phyloP scores from a whole-genome alignment of 2,797 vertebrate species.

The Chrosomus eos region DNA sequence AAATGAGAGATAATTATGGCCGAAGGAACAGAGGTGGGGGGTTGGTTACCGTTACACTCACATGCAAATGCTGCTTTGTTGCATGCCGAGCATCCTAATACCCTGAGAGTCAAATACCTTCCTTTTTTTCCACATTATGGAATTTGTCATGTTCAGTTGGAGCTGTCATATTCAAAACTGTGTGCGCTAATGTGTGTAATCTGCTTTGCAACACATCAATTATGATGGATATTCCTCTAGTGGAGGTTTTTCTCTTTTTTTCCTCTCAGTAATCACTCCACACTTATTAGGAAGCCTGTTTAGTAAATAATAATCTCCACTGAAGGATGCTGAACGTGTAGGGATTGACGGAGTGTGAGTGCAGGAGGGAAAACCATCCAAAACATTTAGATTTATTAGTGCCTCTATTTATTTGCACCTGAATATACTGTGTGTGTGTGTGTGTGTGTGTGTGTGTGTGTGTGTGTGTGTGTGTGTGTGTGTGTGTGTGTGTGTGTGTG shows the following conservation, averaged over 20 bases:
- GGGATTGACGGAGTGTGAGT: constrained; percentile 62
- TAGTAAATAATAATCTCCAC: constrained; percentile 85
- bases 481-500: background rate
- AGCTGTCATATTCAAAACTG: constrained; percentile 84
- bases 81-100: constrained; percentile 73
- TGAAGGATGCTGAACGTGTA: constrained; percentile 68
- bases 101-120: constrained; percentile 70
- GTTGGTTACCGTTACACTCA: constrained; percentile 35
- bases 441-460: background rate
- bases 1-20: constrained; percentile 73
- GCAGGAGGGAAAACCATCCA: constrained; percentile 9
- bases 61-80: constrained; percentile 75
- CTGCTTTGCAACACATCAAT: constrained; percentile 89
- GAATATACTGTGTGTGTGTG: background rate
- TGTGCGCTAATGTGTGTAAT: constrained; percentile 88
- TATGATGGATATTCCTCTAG: constrained; percentile 83
- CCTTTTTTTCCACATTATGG: constrained; percentile 72
- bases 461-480: constrained; percentile 25
- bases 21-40: constrained; percentile 61
- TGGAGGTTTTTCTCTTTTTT: constrained; percentile 68
- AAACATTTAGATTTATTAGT: constrained; percentile 40
- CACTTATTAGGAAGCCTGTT: constrained; percentile 84
- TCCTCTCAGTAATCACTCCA: constrained; percentile 81
- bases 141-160: constrained; percentile 87
- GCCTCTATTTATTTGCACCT: constrained; percentile 43